Evolutionary conservation across 1,140 invertebrate genomes (phyloP).

Genomic region (Bombus consobrinus): DNA sequence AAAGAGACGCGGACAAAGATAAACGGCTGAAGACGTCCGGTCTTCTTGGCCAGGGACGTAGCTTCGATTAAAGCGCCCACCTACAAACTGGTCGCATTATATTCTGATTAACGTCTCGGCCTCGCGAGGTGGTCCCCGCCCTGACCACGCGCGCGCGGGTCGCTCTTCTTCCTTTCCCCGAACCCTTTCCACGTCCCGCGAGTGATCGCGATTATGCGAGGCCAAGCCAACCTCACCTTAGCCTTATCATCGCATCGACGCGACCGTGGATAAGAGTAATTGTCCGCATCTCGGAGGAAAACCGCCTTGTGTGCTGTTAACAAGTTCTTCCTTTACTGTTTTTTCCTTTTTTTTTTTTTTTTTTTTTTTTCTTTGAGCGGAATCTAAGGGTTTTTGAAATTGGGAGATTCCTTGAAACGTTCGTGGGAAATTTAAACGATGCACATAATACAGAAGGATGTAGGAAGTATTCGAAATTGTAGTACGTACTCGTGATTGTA

Average conservation of each 20-base stretch:
- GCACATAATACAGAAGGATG: too few species aligned
- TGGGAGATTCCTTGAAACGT: not conserved
- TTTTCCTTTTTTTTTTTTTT: not conserved
- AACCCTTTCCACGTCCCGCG: not conserved
- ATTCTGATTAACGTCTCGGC: constrained; percentile 63
- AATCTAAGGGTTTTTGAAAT: not conserved
- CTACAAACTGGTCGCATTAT: constrained; percentile 63
- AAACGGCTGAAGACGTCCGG: constrained; percentile 45
- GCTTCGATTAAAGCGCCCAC: constrained; percentile 62
- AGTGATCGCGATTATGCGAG: not conserved
- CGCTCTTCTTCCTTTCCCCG: not conserved
- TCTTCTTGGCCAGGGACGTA: constrained; percentile 42
- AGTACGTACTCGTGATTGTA: too few species aligned
- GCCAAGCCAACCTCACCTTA: not conserved
- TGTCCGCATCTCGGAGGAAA: not conserved
- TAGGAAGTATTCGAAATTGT: too few species aligned
- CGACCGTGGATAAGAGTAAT: constrained; percentile 34
- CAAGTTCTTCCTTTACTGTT: too few species aligned
- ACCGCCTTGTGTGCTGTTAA: not conserved
- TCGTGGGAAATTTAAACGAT: too few species aligned
- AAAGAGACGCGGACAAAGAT: constrained; percentile 18
- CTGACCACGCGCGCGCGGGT: constrained; percentile 10
- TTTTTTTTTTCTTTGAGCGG: not conserved
- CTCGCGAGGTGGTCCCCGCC: constrained; percentile 57
- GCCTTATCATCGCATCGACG: constrained; percentile 31